Conservation (phyloP, 2,888 invertebrate species). For the Macrophya annulata region DNA sequence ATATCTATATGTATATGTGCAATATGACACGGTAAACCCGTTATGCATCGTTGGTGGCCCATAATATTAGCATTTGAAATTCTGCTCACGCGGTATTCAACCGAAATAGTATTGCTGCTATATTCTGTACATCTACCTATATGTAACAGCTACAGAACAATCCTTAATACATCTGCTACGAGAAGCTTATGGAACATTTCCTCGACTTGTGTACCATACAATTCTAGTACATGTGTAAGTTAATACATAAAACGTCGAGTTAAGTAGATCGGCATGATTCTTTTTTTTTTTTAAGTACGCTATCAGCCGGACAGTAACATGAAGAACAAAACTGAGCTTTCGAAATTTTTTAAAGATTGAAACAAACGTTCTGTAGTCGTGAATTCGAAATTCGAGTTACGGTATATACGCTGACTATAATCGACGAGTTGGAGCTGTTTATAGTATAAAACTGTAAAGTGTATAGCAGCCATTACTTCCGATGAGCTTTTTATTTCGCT, state of each 20-base stretch:
- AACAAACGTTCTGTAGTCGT: background rate
- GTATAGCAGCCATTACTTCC: conserved; percentile 22
- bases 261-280: background rate
- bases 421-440: conserved; percentile 4
- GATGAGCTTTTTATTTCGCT: conserved; percentile 10
- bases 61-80: conserved; percentile 54
- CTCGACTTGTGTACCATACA: background rate
- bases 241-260: background rate
- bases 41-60: conserved; percentile 53
- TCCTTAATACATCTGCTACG: conserved; percentile 33
- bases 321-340: background rate
- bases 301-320: background rate
- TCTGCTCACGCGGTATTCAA: conserved; percentile 43
- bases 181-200: conserved; percentile 7
- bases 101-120: conserved; percentile 29
- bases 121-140: background rate
- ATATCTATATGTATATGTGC: background rate
- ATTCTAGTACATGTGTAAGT: background rate
- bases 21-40: conserved; percentile 35
- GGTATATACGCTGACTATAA: conserved; percentile 7
- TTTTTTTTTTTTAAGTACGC: background rate
- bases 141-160: background rate
- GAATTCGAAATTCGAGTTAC: background rate
- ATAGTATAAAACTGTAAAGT: conserved; percentile 33
- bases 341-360: background rate